Base-by-base conservation (phyloP, 2,113 vertebrate species). In the Tychaedon coryphoeus region DNA sequence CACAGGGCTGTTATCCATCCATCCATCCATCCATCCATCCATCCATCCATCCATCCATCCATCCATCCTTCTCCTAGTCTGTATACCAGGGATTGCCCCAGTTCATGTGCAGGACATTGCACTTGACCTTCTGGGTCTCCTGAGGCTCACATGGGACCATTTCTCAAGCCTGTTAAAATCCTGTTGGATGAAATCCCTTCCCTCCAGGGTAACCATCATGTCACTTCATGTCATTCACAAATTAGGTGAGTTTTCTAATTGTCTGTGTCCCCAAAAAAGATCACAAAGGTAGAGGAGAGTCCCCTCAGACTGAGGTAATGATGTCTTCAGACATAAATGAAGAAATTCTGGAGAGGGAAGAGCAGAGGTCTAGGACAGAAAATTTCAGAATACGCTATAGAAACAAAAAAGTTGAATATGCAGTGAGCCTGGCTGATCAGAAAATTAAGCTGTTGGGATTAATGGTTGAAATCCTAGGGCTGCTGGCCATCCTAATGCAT, bases 371-470 rank as follows among this genome's bases (percentile, higher is more conserved):
- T 24, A 48, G 33, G 31, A 92, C 22, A n/a, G 8, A 73, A 25
- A 92, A 84, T n/a, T 38, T 38, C 31, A 73, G 18, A 81, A 73
- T 47, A 76, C 3, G 3, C 10, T 33, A 9, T 33, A 16, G 28
- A 67, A 36, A 36, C 6, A 33, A 22, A 29, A 45, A 28, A 5
- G 9, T 7, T 0, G 2, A 80, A 24, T 23, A 51, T 19, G 11
- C 1, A 13, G 62, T 76, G 28, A 77, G 26, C 45, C 72, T 64
- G 56, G 18, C 31, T 92, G 61, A 78, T 83, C 47, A 72, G 61
- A 65, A 90, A 90, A 90, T 91, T 60, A 81, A 81, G 38, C 57
- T 95, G 16, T 86, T 86, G 86, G 81, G 81, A 78, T 61, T 83
- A 87, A 81, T 84, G 81, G 61, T 47, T 81, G 67, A 71, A 75